These are phyloP conservation scores for Dryococelus australis DNA, from an alignment of 2,888 invertebrate genomes.

Conservation along the genomic window DNA sequence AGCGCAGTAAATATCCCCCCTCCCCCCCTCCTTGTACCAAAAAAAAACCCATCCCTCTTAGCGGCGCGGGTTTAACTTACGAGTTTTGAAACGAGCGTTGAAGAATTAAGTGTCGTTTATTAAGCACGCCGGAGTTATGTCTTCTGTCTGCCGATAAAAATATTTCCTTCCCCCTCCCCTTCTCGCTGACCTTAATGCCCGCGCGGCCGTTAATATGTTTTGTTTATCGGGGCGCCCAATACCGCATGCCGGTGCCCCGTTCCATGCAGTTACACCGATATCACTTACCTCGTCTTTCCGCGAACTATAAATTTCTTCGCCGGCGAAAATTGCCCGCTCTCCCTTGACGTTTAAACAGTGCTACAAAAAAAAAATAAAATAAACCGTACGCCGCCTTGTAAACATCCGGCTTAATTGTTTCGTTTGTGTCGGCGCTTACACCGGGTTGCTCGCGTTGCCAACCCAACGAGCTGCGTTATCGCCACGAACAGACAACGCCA, in stretches of 20 bases:
- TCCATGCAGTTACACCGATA: background rate
- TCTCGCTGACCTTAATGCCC: background rate
- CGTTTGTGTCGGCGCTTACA: background rate
- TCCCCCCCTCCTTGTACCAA: background rate
- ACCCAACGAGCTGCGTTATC: too few relatives aligned
- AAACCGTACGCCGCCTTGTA: background rate
- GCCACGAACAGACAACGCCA: too few relatives aligned
- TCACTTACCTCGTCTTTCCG: background rate
- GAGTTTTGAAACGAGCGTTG: constrained; percentile 1
- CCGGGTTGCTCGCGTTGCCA: too few relatives aligned
- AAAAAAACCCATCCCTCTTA: background rate
- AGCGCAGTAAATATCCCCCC: constrained; percentile 3
- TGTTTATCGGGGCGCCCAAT: background rate
- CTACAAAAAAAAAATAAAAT: too few relatives aligned
- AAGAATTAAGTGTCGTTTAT: constrained; percentile 16
- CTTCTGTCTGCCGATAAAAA: background rate
- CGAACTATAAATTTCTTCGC: background rate
- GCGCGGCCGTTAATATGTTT: background rate
- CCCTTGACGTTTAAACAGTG: background rate
- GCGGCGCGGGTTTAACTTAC: background rate
- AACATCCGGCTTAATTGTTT: background rate
- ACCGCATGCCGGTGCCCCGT: background rate
- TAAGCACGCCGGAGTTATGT: constrained; percentile 10
- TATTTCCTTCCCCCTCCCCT: background rate
- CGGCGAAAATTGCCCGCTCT: background rate